phyloP scores from a whole-genome alignment of 2,888 invertebrate species.

The Achlya flavicornis region DNA sequence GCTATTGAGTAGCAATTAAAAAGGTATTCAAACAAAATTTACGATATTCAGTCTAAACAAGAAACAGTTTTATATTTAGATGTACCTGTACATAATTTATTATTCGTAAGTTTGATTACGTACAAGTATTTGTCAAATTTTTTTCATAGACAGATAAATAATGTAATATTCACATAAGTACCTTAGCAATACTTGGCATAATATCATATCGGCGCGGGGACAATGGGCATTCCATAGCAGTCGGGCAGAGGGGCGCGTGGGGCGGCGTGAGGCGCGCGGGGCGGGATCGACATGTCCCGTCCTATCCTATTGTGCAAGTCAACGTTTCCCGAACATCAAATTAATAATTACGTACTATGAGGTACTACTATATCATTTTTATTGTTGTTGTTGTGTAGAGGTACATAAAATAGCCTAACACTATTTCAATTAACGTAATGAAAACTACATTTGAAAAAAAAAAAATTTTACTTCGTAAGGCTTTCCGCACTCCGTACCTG shows the following conservation, averaged over 20 bases:
- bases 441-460: too few relatives aligned
- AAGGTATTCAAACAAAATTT: too few relatives aligned
- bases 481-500: too few relatives aligned
- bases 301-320: constrained; percentile 62
- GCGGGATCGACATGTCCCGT: constrained; percentile 57
- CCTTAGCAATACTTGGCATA: constrained; percentile 69
- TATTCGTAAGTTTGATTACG: constrained; percentile 2
- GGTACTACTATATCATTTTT: constrained; percentile 31
- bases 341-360: constrained; percentile 48
- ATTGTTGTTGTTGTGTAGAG: neutral
- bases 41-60: too few relatives aligned
- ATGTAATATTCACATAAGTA: constrained; percentile 64
- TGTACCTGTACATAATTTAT: constrained; percentile 10
- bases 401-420: too few relatives aligned
- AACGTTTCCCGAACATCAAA: constrained; percentile 58
- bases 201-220: constrained; percentile 68
- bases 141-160: constrained; percentile 12
- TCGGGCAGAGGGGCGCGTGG: constrained; percentile 41
- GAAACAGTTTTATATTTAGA: neutral
- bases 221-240: constrained; percentile 73
- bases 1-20: too few relatives aligned
- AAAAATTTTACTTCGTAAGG: too few relatives aligned
- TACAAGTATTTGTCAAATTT: neutral
- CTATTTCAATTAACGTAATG: too few relatives aligned
- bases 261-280: constrained; percentile 30